Conservation (phyloP, 2,113 vertebrate genomes). For the Egretta garzetta region DNA sequence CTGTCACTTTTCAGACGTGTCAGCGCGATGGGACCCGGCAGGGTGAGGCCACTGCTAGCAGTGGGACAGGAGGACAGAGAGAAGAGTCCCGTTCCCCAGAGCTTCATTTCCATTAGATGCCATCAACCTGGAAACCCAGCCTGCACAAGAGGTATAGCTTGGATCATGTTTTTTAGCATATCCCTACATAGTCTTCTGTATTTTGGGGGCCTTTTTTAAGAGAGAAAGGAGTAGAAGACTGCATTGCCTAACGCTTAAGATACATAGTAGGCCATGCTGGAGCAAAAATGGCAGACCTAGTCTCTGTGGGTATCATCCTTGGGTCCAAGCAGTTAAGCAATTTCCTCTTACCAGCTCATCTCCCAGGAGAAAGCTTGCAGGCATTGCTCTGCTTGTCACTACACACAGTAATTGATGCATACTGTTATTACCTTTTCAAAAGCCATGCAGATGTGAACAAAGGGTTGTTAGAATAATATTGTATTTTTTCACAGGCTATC, state of each 20-base stretch:
- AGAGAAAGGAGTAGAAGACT: background rate
- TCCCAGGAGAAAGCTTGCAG: background rate
- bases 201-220: background rate
- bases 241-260: background rate
- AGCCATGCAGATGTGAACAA: background rate
- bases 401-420: too few species aligned
- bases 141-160: background rate
- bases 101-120: background rate
- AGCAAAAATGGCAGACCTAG: background rate
- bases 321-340: background rate
- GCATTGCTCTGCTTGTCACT: background rate
- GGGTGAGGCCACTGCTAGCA: background rate
- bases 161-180: background rate
- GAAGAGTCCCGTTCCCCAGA: background rate
- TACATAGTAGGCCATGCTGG: accelerated
- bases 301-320: background rate
- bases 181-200: background rate
- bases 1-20: background rate
- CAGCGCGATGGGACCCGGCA: background rate
- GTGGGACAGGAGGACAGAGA: background rate
- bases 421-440: background rate
- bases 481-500: background rate
- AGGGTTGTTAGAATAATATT: background rate
- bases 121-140: background rate
- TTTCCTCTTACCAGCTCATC: background rate